Conservation (phyloP, 53 echinoderm and acorn worm species). For the Paracentrotus lividus region DNA sequence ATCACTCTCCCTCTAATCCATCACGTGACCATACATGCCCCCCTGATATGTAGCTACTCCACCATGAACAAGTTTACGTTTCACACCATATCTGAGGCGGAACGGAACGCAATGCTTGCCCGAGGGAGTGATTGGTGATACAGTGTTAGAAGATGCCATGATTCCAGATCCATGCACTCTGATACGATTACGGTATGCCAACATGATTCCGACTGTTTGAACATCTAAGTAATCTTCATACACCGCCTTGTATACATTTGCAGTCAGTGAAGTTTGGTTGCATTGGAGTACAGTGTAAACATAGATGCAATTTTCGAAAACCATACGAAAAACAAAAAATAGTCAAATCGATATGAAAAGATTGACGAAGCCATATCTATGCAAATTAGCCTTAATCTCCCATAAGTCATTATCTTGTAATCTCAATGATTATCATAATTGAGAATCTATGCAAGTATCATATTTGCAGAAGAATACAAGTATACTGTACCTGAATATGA, state of each 20-base stretch:
- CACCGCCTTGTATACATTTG: not conserved
- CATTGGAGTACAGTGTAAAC: not conserved
- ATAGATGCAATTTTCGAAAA: not conserved
- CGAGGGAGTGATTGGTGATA: conserved; percentile 1
- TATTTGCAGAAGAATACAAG: too few species aligned
- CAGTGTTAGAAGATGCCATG: conserved; percentile 39
- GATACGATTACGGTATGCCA: conserved; percentile 42
- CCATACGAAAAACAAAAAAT: too few species aligned
- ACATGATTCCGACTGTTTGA: conserved; percentile 35
- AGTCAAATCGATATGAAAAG: too few species aligned
- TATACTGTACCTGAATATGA: too few species aligned
- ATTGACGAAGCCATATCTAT: too few species aligned
- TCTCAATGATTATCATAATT: too few species aligned
- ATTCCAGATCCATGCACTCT: conserved; percentile 1
- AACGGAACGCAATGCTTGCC: not conserved
- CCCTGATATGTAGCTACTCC: not conserved
- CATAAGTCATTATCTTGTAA: too few species aligned
- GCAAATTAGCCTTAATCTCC: too few species aligned
- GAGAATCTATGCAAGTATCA: too few species aligned
- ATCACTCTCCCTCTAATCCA: not conserved
- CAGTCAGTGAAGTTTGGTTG: not conserved
- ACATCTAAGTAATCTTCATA: not conserved
- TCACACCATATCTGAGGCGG: conserved; percentile 40
- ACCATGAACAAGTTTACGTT: not conserved
- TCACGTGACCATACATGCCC: not conserved